These are phyloP conservation scores for Agriopis aurantiaria DNA, from an alignment of 2,888 invertebrate genomes.

Conservation along the genomic window DNA sequence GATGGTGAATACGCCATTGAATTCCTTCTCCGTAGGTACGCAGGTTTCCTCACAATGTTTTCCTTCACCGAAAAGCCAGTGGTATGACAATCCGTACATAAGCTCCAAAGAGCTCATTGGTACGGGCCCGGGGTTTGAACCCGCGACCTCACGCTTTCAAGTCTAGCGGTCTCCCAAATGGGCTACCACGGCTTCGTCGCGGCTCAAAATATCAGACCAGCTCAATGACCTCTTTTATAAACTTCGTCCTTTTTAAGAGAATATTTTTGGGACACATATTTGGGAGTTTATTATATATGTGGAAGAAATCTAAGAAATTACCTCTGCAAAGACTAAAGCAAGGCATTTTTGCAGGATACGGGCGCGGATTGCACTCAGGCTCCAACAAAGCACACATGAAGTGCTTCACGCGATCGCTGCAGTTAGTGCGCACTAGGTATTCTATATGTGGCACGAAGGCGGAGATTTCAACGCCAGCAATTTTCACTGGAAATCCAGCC, in stretches of 20 bases:
- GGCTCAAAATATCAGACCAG: not conserved
- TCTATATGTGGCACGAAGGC: conserved; percentile 85
- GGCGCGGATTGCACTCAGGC: conserved; percentile 88
- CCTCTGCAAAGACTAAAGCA: conserved; percentile 89
- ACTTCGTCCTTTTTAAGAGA: not conserved
- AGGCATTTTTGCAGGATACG: conserved; percentile 86
- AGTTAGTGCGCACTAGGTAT: conserved; percentile 87
- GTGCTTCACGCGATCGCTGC: conserved; percentile 87
- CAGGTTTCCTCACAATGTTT: too few relatives aligned
- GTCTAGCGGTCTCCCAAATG: too few relatives aligned
- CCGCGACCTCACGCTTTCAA: too few relatives aligned
- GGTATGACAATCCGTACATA: too few relatives aligned
- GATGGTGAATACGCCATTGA: too few relatives aligned
- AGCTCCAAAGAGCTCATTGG: too few relatives aligned
- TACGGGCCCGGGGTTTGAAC: too few relatives aligned
- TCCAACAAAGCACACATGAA: conserved; percentile 89
- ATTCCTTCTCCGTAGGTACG: too few relatives aligned
- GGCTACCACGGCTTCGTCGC: too few relatives aligned
- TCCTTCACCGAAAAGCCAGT: too few relatives aligned
- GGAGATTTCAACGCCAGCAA: conserved; percentile 72
- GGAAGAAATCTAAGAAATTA: conserved; percentile 53
- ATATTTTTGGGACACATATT: not conserved
- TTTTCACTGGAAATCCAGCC: conserved; percentile 80
- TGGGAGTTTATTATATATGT: too few relatives aligned
- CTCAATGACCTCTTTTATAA: not conserved